A percentile compares a stretch with the other conserved stretches of the same genome.
Evolutionary conservation across 37 sponge, comb jelly and placozoan species (phyloP).

Genomic region (Halichondria panicea): DNA sequence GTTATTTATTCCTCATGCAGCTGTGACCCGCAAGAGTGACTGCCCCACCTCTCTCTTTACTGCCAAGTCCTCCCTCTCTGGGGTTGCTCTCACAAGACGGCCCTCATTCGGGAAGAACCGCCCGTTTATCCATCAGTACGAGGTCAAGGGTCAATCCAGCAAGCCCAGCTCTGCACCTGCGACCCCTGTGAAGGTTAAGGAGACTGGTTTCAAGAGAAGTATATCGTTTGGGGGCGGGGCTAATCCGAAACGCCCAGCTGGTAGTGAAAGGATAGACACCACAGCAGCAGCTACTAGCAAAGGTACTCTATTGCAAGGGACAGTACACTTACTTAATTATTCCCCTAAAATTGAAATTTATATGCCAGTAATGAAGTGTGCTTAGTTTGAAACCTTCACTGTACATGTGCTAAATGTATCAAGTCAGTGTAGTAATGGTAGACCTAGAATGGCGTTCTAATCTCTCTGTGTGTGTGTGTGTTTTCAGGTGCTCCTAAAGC

Average conservation of each 20-base stretch:
- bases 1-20: conserved; percentile 16
- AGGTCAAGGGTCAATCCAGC: conserved; percentile 27
- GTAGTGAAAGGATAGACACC: too few species aligned
- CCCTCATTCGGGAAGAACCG: conserved; percentile 30
- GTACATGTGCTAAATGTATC: background rate
- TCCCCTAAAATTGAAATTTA: too few species aligned
- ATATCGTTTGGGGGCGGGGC: conserved; percentile 48
- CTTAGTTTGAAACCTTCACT: too few species aligned
- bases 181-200: conserved; percentile 22
- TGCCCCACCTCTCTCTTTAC: conserved; percentile 18
- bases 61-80: background rate
- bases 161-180: conserved; percentile 28
- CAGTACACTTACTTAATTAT: background rate
- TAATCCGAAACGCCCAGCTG: background rate
- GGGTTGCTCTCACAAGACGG: conserved; percentile 21
- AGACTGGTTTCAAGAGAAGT: conserved; percentile 41
- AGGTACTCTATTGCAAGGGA: background rate
- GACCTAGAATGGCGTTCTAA: background rate
- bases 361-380: too few species aligned
- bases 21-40: conserved; percentile 59
- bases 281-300: too few species aligned
- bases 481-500: conserved; percentile 38
- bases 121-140: conserved; percentile 68
- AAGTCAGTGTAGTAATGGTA: background rate
- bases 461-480: background rate